Evolutionary conservation across 1,140 invertebrate genomes (phyloP), one percentile per base, ranked within the genome.

Genomic region (Drosophila virilis): DNA sequence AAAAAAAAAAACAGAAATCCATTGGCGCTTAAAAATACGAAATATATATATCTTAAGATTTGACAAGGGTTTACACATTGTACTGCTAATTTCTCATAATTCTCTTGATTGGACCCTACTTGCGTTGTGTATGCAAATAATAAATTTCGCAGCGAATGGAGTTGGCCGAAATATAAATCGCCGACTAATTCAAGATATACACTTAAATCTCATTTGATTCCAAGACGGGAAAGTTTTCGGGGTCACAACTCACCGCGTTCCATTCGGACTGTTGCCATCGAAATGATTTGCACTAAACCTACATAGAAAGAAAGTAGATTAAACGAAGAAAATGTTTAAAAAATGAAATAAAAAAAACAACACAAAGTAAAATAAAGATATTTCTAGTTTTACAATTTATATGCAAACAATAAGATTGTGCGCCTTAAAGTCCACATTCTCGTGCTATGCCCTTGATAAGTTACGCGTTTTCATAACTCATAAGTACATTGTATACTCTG

Each of bases 281-380:
- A 77, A 88, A 82, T 92, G 78, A 90, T 92, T 92, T 75, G 91
- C 88, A 92, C 91, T 92, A 91, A 92, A 92, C 91, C 91, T 92
- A 91, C 74, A 91, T 89, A 66, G 83, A 92, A 90, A 89, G 79
- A 89, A 86, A 91, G 60, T 58, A 89, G 89, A 85, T 79, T 78
- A 88, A 91, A 81, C 71, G 35, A 78, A 82, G 69, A 81, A 84
- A 70, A 51, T 58, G 57, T 74, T 69, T 45, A 17, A 67, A 86
- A 67, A 81, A 60, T 71, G 22, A 71, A 61, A 77, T 42, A 73
- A 78, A 43, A 8, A 71, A 68, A 68, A 60, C 17, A 45, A 62
- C 13, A 28, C 64, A 67, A 32, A 33, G 60, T 54, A 68, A 60
- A 38, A 33, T 5, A 38, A 42, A 22, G 22, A 22, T 22, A 22